These are phyloP conservation scores for Psylliodes chrysocephalus DNA, from an alignment of 2,888 invertebrate species.

Conservation along the genomic window DNA sequence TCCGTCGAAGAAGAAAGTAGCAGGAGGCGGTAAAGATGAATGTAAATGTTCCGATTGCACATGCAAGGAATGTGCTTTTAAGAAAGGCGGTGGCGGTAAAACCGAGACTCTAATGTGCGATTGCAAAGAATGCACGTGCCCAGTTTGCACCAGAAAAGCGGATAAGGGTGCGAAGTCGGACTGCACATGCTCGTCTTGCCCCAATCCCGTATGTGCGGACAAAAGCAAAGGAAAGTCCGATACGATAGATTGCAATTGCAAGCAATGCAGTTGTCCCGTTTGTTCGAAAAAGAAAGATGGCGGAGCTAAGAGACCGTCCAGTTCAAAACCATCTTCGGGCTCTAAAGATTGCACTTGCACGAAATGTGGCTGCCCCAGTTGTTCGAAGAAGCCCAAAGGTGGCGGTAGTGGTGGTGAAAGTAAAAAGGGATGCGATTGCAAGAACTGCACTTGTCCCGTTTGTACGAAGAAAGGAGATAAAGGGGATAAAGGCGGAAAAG, in stretches of 20 bases:
- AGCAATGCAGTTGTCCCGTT: too few relatives aligned
- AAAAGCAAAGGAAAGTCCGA: too few relatives aligned
- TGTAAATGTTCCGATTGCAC: conserved; percentile 8
- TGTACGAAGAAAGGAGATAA: not conserved
- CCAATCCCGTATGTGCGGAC: not conserved
- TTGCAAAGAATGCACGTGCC: conserved; percentile 2
- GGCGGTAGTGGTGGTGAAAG: too few relatives aligned
- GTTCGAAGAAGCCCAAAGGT: too few relatives aligned
- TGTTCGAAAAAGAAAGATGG: not conserved
- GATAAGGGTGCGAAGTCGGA: too few relatives aligned
- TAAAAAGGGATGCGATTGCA: conserved; percentile 4
- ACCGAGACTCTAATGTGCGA: too few relatives aligned
- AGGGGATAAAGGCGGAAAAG: too few relatives aligned
- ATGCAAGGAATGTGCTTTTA: not conserved
- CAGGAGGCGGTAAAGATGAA: not conserved
- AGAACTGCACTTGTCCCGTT: not conserved
- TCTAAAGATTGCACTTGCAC: too few relatives aligned
- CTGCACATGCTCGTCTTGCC: not conserved
- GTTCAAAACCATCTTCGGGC: too few relatives aligned
- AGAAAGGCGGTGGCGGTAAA: too few relatives aligned
- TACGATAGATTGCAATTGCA: too few relatives aligned
- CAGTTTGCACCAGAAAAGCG: not conserved
- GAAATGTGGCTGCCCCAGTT: too few relatives aligned
- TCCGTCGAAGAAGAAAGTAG: not conserved
- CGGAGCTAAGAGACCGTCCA: not conserved